Evolutionary conservation across 2,797 vertebrate genomes (phyloP).

Genomic region (Hypotaenidia okinawae): DNA sequence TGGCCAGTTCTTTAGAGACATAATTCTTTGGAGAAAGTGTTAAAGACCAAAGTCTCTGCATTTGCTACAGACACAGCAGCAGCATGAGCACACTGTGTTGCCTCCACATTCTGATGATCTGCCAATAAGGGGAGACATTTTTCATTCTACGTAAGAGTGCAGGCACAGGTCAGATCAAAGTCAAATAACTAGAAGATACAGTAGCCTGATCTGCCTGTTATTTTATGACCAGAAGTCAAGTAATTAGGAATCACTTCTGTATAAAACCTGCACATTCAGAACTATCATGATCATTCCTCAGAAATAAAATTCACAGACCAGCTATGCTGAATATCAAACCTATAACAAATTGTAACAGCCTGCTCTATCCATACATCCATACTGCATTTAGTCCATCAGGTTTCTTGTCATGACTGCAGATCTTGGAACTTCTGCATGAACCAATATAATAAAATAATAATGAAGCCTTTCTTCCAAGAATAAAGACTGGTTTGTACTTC

Average conservation of each 20-base stretch:
- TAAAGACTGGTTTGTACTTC: not conserved
- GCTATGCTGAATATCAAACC: not conserved
- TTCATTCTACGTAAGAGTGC: not conserved
- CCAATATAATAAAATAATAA: not conserved
- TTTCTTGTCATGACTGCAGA: not conserved
- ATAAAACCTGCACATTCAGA: not conserved
- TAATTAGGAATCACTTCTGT: not conserved
- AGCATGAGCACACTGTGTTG: not conserved
- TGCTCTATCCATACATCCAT: no score
- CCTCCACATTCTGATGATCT: not conserved
- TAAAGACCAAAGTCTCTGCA: not conserved
- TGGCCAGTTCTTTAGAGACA: not conserved
- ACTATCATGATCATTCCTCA: not conserved
- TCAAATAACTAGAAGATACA: not conserved
- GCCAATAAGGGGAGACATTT: not conserved
- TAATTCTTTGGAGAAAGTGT: no score
- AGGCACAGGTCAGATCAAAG: not conserved
- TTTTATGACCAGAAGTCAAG: not conserved
- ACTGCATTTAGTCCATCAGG: not conserved
- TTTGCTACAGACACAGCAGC: not conserved
- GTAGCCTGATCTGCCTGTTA: not conserved
- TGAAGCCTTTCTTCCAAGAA: not conserved
- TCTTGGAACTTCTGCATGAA: not conserved
- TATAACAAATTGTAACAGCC: not conserved
- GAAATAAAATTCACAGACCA: not conserved